Evolutionary conservation across 1,140 invertebrate genomes (phyloP).

Genomic region (Apolygus lucorum): DNA sequence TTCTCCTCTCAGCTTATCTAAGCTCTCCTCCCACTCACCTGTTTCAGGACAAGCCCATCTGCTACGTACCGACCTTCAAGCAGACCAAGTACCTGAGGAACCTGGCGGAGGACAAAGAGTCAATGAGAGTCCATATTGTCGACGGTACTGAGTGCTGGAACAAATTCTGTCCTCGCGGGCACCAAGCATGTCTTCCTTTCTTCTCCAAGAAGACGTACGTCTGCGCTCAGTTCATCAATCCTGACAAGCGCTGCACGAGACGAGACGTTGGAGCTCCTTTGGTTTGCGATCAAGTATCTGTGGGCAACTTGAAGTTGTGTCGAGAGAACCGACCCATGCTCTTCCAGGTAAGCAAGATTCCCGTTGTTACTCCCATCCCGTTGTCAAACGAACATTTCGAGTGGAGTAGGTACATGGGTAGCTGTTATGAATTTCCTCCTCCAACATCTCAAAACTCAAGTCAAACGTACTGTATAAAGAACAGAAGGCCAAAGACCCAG

Average conservation of each 20-base stretch:
- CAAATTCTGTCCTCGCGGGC: neutral
- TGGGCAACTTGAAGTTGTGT: neutral
- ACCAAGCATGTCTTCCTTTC: neutral
- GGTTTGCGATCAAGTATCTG: neutral
- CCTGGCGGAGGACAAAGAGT: neutral
- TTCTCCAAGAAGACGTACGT: neutral
- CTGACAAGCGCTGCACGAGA: neutral
- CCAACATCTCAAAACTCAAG: too few species aligned
- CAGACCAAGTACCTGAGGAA: neutral
- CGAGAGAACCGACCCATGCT: slow-evolving; percentile 1
- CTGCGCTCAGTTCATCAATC: slow-evolving; percentile 1
- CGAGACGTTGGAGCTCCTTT: neutral
- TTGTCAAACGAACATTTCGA: too few species aligned
- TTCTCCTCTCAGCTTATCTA: too few species aligned
- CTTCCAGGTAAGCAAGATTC: neutral
- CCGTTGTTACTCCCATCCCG: neutral
- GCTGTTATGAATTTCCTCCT: too few species aligned
- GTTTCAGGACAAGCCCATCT: neutral
- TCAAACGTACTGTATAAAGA: too few species aligned
- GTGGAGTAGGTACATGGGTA: too few species aligned
- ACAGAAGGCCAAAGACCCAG: too few species aligned
- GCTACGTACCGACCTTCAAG: neutral
- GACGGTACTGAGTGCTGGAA: neutral
- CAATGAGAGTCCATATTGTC: neutral
- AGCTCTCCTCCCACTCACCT: too few species aligned